phyloP scores from a whole-genome alignment of 2,797 vertebrate species.

The Brachymystax lenok region DNA sequence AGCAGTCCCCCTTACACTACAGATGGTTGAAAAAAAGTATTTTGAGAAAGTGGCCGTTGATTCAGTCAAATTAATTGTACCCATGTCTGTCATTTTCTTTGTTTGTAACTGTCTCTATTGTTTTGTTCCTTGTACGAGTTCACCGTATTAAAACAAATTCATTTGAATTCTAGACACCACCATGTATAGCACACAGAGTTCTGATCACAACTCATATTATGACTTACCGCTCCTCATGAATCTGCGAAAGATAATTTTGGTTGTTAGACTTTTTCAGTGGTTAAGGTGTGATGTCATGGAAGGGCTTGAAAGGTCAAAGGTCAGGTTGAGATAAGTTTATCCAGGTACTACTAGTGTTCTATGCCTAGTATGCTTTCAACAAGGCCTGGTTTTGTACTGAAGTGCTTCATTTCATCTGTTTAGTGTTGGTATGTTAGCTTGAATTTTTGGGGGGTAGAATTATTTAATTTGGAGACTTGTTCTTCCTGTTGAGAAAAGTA shows the following conservation, averaged over 20 bases:
- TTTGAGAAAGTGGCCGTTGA: conserved; percentile 60
- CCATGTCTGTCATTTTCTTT: conserved; percentile 63
- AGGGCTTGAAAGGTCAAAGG: conserved; percentile 53
- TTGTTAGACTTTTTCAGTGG: conserved; percentile 56
- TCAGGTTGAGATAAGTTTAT: conserved; percentile 35
- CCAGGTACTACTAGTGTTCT: conserved; percentile 28
- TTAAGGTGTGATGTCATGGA: conserved; percentile 57
- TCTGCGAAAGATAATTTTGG: conserved; percentile 48
- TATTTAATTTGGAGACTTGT: conserved; percentile 57
- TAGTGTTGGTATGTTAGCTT: conserved; percentile 71
- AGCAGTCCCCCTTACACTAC: conserved; percentile 49
- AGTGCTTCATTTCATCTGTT: conserved; percentile 64
- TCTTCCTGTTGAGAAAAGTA: conserved; percentile 73
- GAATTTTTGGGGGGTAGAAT: conserved; percentile 33
- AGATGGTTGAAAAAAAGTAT: conserved; percentile 63
- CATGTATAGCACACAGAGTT: conserved; percentile 65
- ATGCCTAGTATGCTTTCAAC: conserved; percentile 57
- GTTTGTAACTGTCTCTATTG: conserved; percentile 56
- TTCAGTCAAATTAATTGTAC: conserved; percentile 42
- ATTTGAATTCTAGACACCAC: conserved; percentile 47
- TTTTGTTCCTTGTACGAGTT: conserved; percentile 61
- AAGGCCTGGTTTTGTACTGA: conserved; percentile 73
- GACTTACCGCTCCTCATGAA: conserved; percentile 47
- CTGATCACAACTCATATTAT: conserved; percentile 50
- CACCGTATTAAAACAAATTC: conserved; percentile 59